These are phyloP conservation scores for Pangasius macronema DNA, from an alignment of 2,797 vertebrate genomes.

Conservation along the genomic window DNA sequence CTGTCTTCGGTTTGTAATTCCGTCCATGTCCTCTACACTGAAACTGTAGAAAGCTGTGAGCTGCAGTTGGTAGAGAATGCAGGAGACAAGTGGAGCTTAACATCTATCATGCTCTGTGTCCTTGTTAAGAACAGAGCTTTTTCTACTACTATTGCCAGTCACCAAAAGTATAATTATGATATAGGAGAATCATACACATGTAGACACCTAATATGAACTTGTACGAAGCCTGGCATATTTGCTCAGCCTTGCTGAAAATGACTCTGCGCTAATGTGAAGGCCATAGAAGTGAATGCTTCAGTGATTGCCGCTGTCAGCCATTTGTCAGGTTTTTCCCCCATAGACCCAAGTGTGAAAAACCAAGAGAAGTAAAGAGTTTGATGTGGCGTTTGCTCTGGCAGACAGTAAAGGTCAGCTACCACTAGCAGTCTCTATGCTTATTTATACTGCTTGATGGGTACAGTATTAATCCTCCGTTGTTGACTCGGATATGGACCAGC, in stretches of 20 bases:
- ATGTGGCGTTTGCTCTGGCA: conserved; percentile 8
- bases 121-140: not conserved
- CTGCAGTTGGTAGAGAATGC: not conserved
- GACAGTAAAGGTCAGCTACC: conserved; percentile 42
- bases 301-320: not conserved
- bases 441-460: conserved; percentile 30
- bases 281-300: conserved; percentile 21
- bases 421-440: conserved; percentile 9
- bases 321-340: conserved; percentile 30
- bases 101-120: not conserved
- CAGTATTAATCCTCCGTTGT: conserved; percentile 5
- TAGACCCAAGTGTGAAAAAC: conserved; percentile 18
- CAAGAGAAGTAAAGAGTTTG: not conserved
- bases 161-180: not conserved
- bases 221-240: not conserved
- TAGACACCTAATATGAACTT: not conserved
- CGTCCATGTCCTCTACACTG: too few species aligned
- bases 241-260: conserved; percentile 30
- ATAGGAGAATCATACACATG: not conserved
- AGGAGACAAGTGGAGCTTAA: not conserved
- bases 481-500: not conserved
- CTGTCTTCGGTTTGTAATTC: not conserved
- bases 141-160: not conserved
- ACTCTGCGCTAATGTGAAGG: conserved; percentile 14
- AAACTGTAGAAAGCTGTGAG: not conserved